A percentile compares a stretch with the other conserved stretches of the same genome.
These are phyloP conservation scores for Lepidochitona cinerea DNA, from an alignment of 2,888 invertebrate species.

Conservation along the genomic window DNA sequence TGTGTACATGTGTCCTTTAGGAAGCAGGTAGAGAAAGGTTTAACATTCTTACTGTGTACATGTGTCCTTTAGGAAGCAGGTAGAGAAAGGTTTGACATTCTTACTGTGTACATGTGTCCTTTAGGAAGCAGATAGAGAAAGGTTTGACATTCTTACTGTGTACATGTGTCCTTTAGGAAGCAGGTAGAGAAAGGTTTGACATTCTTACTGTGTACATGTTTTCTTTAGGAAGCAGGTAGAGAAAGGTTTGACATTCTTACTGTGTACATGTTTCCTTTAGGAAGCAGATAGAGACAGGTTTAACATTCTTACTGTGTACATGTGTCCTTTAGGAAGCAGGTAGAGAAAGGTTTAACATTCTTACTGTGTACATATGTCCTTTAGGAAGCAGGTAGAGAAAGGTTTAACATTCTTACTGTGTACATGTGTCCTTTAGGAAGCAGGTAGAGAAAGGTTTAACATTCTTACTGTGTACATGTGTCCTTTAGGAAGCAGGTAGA, in stretches of 20 bases:
- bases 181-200: slow-evolving; percentile 82
- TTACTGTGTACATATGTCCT: too few species aligned
- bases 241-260: slow-evolving; percentile 83
- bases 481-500: slow-evolving; percentile 77
- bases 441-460: slow-evolving; percentile 82
- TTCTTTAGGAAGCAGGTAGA: slow-evolving; percentile 77
- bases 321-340: slow-evolving; percentile 63
- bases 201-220: too few species aligned
- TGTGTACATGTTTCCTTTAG: too few species aligned
- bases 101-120: too few species aligned
- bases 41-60: slow-evolving; percentile 87
- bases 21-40: slow-evolving; percentile 79
- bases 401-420: slow-evolving; percentile 86
- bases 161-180: too few species aligned
- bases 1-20: too few species aligned
- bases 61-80: slow-evolving; percentile 63
- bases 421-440: too few species aligned
- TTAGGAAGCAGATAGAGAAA: slow-evolving; percentile 77
- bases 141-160: slow-evolving; percentile 86
- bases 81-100: slow-evolving; percentile 86
- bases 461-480: too few species aligned
- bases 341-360: slow-evolving; percentile 86
- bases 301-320: slow-evolving; percentile 87
- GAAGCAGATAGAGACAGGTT: slow-evolving; percentile 79
- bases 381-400: slow-evolving; percentile 77